Conservation (phyloP, 2,113 vertebrate genomes). For the Malaclemys terrapin region DNA sequence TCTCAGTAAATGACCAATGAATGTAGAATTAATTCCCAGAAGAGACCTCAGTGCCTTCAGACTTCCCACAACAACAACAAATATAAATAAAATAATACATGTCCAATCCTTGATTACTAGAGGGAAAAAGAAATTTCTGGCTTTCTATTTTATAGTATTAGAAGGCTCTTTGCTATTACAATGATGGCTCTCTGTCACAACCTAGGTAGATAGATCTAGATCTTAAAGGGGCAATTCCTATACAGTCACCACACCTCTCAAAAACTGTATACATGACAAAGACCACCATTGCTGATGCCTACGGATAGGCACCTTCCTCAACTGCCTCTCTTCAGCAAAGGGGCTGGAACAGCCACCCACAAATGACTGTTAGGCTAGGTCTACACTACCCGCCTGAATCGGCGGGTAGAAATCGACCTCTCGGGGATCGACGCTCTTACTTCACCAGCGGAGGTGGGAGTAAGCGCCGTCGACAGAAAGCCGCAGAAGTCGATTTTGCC, state of each 20-base stretch:
- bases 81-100: too few species aligned
- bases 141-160: background rate
- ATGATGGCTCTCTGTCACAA: background rate
- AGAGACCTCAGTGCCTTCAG: background rate
- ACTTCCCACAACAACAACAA: too few species aligned
- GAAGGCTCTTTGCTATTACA: background rate
- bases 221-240: background rate
- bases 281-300: background rate
- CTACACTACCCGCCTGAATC: too few species aligned
- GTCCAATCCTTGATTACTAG: too few species aligned
- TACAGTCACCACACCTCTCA: background rate
- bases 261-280: background rate
- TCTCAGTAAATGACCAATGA: background rate
- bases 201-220: background rate
- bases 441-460: too few species aligned
- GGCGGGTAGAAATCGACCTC: too few species aligned
- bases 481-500: too few species aligned
- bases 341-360: background rate
- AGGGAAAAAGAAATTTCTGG: too few species aligned
- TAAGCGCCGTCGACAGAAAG: too few species aligned
- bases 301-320: background rate
- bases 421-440: too few species aligned
- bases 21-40: background rate
- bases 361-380: too few species aligned
- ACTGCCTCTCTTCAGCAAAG: background rate